A percentile compares a stretch with the other conserved stretches of the same genome.
Evolutionary conservation across 92 coral and sea anemone genomes (phyloP).

Genomic region (Epizoanthus ramosus): DNA sequence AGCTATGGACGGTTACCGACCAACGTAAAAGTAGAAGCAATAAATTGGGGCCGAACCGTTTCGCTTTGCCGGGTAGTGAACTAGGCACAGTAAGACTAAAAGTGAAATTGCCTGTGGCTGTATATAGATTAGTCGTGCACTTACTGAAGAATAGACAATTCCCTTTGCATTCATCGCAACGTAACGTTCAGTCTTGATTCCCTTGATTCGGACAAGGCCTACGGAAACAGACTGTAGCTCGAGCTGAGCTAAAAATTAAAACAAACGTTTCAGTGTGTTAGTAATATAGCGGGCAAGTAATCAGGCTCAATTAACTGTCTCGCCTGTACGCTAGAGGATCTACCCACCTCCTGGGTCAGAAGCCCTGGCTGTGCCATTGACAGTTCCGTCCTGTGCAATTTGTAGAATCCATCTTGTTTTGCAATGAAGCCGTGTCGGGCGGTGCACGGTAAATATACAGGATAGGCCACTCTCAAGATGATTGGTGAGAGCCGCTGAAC

Average conservation of each 20-base stretch:
- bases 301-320: no score
- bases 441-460: not conserved
- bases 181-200: constrained; percentile 8
- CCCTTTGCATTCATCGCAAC: constrained; percentile 30
- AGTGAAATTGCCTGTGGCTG: no score
- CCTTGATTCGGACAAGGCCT: constrained; percentile 21
- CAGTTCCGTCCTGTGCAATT: constrained; percentile 27
- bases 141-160: constrained; percentile 24
- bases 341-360: constrained; percentile 1
- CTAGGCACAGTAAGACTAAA: no score
- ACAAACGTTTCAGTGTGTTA: not conserved
- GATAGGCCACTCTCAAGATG: no score
- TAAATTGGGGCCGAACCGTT: no score
- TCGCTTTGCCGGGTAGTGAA: no score
- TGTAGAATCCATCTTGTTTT: constrained; percentile 13
- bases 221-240: constrained; percentile 17
- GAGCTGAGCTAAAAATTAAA: not conserved
- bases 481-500: no score
- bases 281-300: no score
- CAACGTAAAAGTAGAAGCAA: no score
- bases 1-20: no score
- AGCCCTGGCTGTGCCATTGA: constrained; percentile 5
- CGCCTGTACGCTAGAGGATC: no score
- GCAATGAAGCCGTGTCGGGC: not conserved
- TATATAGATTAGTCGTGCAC: not conserved